Conservation (phyloP, 2,888 invertebrate species). For the Idaea straminata region DNA sequence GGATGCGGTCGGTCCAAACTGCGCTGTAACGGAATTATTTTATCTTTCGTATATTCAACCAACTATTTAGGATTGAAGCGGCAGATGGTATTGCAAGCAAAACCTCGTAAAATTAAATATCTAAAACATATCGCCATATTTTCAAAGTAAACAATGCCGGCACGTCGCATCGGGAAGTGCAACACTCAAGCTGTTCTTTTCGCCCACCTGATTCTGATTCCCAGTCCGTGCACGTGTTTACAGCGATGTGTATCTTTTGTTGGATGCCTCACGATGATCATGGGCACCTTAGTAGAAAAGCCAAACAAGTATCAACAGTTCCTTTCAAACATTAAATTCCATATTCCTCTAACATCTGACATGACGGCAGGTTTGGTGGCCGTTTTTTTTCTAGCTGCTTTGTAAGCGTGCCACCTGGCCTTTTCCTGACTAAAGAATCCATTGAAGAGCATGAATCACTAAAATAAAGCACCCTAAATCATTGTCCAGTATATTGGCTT, state of each 20-base stretch:
- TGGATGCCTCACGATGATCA: conserved; percentile 47
- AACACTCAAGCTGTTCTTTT: conserved; percentile 32
- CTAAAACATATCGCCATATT: neutral
- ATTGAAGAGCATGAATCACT: conserved; percentile 68
- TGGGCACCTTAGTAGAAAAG: conserved; percentile 46
- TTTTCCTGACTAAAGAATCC: conserved; percentile 62
- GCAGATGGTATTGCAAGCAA: neutral
- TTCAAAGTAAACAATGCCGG: conserved; percentile 1
- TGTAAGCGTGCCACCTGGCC: conserved; percentile 72
- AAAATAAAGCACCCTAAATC: conserved; percentile 49
- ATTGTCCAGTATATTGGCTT: conserved; percentile 41
- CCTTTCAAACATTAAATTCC: conserved; percentile 35
- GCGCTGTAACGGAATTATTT: neutral
- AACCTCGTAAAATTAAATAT: neutral
- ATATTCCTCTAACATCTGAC: conserved; percentile 38
- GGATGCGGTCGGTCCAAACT: too few species aligned
- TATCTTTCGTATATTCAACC: neutral
- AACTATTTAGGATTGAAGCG: neutral
- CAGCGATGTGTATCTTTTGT: conserved; percentile 64
- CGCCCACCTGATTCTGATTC: conserved; percentile 69
- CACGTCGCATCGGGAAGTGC: conserved; percentile 25
- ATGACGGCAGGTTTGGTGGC: conserved; percentile 49
- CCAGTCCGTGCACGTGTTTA: conserved; percentile 69
- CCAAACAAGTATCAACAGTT: conserved; percentile 52
- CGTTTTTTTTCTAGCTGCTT: conserved; percentile 62